Conservation (phyloP, 2,888 invertebrate species). For the Lordiphosa andalusiaca region DNA sequence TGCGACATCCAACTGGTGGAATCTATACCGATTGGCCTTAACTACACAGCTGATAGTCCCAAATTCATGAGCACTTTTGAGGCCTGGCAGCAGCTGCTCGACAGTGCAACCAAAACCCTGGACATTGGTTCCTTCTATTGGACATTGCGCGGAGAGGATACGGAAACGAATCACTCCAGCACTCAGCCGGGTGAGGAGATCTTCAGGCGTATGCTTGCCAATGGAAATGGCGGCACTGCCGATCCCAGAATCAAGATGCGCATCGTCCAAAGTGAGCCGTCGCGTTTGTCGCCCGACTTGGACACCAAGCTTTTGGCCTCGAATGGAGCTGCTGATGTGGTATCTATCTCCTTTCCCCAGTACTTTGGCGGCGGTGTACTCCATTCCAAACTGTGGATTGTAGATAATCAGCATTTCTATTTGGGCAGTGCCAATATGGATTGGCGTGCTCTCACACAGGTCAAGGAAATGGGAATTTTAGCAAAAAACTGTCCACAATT, state of each 20-base stretch:
- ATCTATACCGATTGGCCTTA: conserved; percentile 94
- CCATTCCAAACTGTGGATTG: conserved; percentile 97
- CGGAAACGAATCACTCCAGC: conserved; percentile 87
- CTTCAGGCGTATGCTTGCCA: conserved; percentile 87
- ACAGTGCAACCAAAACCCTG: conserved; percentile 87
- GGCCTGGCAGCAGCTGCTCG: conserved; percentile 91
- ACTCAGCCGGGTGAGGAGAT: conserved; percentile 91
- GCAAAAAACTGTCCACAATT: conserved; percentile 80
- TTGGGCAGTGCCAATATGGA: conserved; percentile 99
- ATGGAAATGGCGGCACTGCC: conserved; percentile 82
- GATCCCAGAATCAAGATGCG: conserved; percentile 83
- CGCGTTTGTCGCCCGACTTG: conserved; percentile 83
- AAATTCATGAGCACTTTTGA: conserved; percentile 86
- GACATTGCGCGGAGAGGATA: conserved; percentile 91
- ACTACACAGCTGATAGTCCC: conserved; percentile 84
- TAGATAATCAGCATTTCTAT: conserved; percentile 93
- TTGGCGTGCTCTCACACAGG: conserved; percentile 97
- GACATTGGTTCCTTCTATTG: conserved; percentile 98
- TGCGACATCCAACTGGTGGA: conserved; percentile 89
- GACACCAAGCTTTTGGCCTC: conserved; percentile 47
- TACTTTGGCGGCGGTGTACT: conserved; percentile 92
- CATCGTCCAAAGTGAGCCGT: conserved; percentile 93
- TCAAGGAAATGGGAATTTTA: conserved; percentile 89
- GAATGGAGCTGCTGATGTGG: conserved; percentile 86
- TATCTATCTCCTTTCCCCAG: conserved; percentile 49